phyloP scores from a whole-genome alignment of 2,888 invertebrate genomes.

The Metalampra italica region DNA sequence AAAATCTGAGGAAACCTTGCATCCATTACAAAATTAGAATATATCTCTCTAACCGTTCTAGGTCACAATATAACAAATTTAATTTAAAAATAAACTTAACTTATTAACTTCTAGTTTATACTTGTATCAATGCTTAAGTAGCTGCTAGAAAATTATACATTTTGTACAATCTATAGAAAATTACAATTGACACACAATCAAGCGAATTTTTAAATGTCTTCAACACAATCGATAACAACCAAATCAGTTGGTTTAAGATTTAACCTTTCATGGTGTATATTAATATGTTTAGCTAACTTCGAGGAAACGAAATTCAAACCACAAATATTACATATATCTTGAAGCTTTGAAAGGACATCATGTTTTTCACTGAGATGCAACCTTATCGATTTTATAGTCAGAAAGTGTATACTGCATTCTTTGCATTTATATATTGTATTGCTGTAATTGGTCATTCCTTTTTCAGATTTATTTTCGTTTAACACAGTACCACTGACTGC shows the following conservation, averaged over 20 bases:
- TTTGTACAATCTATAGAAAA: no score
- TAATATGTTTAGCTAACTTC: conserved; percentile 12
- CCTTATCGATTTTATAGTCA: neutral
- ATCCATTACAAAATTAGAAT: no score
- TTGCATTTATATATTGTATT: conserved; percentile 15
- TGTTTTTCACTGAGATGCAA: neutral
- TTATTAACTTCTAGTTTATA: no score
- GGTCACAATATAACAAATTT: no score
- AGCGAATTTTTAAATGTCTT: neutral
- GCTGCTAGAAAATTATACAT: no score
- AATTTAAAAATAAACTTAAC: no score
- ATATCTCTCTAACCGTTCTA: no score
- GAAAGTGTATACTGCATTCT: conserved; percentile 8
- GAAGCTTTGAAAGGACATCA: neutral
- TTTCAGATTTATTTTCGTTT: neutral
- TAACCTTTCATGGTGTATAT: conserved; percentile 15
- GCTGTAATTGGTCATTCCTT: conserved; percentile 4
- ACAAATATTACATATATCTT: conserved; percentile 1
- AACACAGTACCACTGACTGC: neutral
- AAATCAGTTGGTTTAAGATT: conserved; percentile 9
- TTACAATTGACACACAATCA: neutral
- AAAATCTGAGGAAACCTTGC: no score
- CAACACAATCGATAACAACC: conserved; percentile 3
- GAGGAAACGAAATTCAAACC: conserved; percentile 11
- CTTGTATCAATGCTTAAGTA: no score